phyloP scores from a whole-genome alignment of 2,113 vertebrate species.

The Cyphomyrus discorhynchus region DNA sequence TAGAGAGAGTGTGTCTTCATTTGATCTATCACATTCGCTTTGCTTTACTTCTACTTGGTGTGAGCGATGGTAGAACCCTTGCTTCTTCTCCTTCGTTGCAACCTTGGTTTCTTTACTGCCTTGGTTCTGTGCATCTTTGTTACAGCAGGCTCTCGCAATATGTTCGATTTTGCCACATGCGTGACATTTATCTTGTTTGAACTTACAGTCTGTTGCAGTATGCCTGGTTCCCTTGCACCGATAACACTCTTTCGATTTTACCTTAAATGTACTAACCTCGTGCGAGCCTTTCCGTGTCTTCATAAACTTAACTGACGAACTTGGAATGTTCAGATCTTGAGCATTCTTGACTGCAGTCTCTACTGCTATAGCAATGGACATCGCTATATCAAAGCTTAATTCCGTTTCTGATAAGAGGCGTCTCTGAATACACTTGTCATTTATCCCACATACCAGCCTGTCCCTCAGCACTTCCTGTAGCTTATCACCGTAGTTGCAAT shows the following conservation, averaged over 20 bases:
- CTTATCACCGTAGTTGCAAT: slow-evolving; percentile 17
- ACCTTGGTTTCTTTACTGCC: not conserved
- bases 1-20: not conserved
- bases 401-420: slow-evolving; percentile 16
- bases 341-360: slow-evolving; percentile 19
- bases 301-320: not conserved
- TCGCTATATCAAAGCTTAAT: slow-evolving; percentile 27
- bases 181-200: slow-evolving; percentile 9
- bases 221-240: not conserved
- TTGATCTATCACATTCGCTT: not conserved
- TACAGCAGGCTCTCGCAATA: not conserved
- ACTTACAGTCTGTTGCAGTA: not conserved
- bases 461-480: slow-evolving; percentile 20
- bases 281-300: too few species aligned
- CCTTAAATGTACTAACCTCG: too few species aligned
- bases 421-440: slow-evolving; percentile 18
- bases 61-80: not conserved
- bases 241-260: not conserved
- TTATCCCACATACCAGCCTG: slow-evolving; percentile 29
- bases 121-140: not conserved
- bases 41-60: not conserved
- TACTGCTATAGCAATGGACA: slow-evolving; percentile 17
- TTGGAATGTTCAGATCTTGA: not conserved
- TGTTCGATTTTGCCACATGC: not conserved
- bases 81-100: not conserved